Evolutionary conservation across 2,113 vertebrate species (phyloP).

Genomic region (Eptatretus burgeri): DNA sequence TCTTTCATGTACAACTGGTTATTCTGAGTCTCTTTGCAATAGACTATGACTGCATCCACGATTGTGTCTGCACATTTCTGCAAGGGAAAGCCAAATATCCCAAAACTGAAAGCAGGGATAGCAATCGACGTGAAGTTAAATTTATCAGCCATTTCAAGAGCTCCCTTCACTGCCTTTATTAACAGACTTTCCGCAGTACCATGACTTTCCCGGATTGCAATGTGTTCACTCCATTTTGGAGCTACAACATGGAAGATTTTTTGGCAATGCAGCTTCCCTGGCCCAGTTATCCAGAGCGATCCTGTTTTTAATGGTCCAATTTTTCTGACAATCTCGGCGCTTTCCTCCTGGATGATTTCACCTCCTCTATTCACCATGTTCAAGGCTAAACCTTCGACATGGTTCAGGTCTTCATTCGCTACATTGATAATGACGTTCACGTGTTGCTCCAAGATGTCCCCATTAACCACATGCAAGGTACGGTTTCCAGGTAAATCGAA

Average conservation of each 20-base stretch:
- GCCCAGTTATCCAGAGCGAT: conserved; percentile 1
- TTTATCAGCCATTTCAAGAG: neutral
- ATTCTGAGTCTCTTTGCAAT: neutral
- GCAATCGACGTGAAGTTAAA: conserved; percentile 4
- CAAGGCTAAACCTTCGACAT: conserved; percentile 6
- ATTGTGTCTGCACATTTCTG: conserved; percentile 7
- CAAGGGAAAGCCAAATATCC: conserved; percentile 9
- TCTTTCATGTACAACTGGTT: neutral
- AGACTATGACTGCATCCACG: neutral
- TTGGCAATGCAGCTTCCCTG: conserved; percentile 7
- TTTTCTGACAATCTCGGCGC: neutral
- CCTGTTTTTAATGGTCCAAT: neutral
- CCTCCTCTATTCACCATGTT: neutral
- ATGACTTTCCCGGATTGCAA: neutral
- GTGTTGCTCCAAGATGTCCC: neutral
- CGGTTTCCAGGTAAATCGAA: too few species aligned
- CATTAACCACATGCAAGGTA: neutral
- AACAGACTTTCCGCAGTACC: neutral
- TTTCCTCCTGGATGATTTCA: neutral
- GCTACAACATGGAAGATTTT: conserved; percentile 7
- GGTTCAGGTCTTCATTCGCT: conserved; percentile 7
- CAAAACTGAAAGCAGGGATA: conserved; percentile 8
- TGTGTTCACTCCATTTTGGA: neutral
- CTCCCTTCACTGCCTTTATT: neutral
- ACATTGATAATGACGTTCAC: conserved; percentile 8